Evolutionary conservation across 2,113 vertebrate species (phyloP).

Genomic region (Limanda limanda): DNA sequence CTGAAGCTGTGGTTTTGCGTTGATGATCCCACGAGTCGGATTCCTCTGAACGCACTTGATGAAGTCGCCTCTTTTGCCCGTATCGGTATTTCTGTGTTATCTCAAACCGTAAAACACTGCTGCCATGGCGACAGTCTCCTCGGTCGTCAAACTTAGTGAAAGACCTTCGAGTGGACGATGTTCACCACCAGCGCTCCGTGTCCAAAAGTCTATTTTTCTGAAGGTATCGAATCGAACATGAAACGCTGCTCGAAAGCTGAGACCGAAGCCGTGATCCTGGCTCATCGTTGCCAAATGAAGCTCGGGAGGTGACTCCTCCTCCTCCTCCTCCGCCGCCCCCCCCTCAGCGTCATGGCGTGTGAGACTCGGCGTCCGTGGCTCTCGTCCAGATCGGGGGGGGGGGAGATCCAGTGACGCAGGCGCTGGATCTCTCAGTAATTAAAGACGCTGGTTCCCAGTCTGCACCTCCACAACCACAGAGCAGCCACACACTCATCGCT

Average conservation of each 20-base stretch:
- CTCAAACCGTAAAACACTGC: background rate
- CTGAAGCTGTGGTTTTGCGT: background rate
- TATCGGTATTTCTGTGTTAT: slow-evolving; percentile 17
- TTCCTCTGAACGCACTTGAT: background rate
- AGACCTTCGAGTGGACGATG: slow-evolving; percentile 21
- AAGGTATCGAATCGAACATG: slow-evolving; percentile 49
- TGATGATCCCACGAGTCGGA: background rate
- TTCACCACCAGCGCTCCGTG: background rate
- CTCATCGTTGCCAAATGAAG: slow-evolving; percentile 57
- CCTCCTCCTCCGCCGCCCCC: too few relatives aligned
- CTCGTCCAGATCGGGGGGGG: slow-evolving; percentile 28
- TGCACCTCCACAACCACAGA: slow-evolving; percentile 58
- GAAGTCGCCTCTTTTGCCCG: slow-evolving; percentile 28
- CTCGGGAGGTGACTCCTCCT: background rate
- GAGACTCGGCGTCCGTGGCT: slow-evolving; percentile 17
- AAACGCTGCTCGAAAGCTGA: slow-evolving; percentile 55
- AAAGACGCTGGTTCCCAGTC: slow-evolving; percentile 39
- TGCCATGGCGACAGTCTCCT: slow-evolving; percentile 30
- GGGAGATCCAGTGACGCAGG: slow-evolving; percentile 73
- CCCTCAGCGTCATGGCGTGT: background rate
- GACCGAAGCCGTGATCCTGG: slow-evolving; percentile 31
- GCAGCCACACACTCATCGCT: slow-evolving; percentile 46
- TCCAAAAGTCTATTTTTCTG: slow-evolving; percentile 48
- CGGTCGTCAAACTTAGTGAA: slow-evolving; percentile 57
- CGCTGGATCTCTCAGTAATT: slow-evolving; percentile 44